phyloP scores from a whole-genome alignment of 2,888 invertebrate species.

The Drosophila tripunctata region DNA sequence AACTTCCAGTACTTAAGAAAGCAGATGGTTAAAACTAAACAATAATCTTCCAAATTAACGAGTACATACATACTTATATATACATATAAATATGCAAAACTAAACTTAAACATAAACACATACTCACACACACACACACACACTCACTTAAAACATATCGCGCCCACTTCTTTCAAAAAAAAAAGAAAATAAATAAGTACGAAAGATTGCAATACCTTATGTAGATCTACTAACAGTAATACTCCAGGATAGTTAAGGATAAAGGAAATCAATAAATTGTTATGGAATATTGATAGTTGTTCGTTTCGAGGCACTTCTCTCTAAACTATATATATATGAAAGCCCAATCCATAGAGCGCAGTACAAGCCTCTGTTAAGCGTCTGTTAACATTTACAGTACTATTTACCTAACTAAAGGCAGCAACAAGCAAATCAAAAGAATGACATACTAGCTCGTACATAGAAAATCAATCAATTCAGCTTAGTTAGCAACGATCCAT shows the following conservation, averaged over 20 bases:
- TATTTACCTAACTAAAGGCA: slow-evolving; percentile 16
- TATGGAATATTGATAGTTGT: slow-evolving; percentile 26
- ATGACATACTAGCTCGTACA: slow-evolving; percentile 6
- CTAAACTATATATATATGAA: slow-evolving; percentile 8
- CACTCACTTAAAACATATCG: slow-evolving; percentile 63
- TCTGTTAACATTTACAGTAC: slow-evolving; percentile 52
- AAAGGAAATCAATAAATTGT: slow-evolving; percentile 34
- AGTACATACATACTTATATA: slow-evolving; percentile 41
- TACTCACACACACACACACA: slow-evolving; percentile 23
- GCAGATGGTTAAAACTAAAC: slow-evolving; percentile 60
- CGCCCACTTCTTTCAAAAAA: slow-evolving; percentile 57
- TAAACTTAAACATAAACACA: slow-evolving; percentile 19
- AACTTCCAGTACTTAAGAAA: slow-evolving; percentile 50
- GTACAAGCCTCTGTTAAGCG: slow-evolving; percentile 52
- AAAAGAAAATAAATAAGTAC: no score
- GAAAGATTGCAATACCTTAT: slow-evolving; percentile 33
- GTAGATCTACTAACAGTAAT: slow-evolving; percentile 43
- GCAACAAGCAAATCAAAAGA: slow-evolving; percentile 43
- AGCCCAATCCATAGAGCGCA: slow-evolving; percentile 39
- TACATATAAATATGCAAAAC: slow-evolving; percentile 24
- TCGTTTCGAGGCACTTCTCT: slow-evolving; percentile 46
- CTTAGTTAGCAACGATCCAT: slow-evolving; percentile 38
- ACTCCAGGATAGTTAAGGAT: slow-evolving; percentile 23
- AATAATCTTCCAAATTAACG: slow-evolving; percentile 74
- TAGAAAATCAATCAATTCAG: slow-evolving; percentile 19